Evolutionary conservation across 92 coral and sea anemone genomes (phyloP).

Genomic region (Palythoa caribaeorum): DNA sequence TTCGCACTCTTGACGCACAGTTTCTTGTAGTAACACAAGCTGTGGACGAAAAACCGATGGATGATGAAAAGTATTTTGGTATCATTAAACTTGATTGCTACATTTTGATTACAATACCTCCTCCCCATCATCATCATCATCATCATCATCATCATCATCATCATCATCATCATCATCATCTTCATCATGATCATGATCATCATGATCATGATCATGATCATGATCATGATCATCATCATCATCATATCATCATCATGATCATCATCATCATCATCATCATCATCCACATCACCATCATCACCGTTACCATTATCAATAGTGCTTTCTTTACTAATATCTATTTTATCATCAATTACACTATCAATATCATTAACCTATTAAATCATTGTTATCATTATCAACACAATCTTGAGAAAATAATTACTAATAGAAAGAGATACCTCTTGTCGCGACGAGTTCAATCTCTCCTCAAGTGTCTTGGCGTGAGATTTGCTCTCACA

Average conservation of each 20-base stretch:
- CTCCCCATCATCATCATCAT: background rate
- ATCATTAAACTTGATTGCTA: background rate
- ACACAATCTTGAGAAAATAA: background rate
- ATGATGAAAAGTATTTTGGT: background rate
- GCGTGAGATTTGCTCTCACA: slow-evolving; percentile 68
- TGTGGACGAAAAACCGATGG: slow-evolving; percentile 13
- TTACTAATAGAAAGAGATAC: slow-evolving; percentile 22
- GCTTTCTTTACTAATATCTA: no score
- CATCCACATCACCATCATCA: no score
- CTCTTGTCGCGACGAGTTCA: slow-evolving; percentile 76
- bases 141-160: background rate
- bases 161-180: background rate
- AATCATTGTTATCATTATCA: background rate
- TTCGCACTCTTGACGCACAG: slow-evolving; percentile 99
- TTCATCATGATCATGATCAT: background rate
- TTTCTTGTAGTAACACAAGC: slow-evolving; percentile 87
- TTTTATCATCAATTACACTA: no score
- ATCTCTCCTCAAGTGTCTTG: slow-evolving; percentile 70
- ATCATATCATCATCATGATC: no score
- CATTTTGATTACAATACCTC: background rate
- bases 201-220: no score
- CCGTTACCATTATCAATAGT: no score
- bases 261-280: no score
- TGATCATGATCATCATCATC: no score
- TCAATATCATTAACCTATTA: no score